Base-by-base conservation (phyloP, 1,140 invertebrate species). In the Gonatopus flavifemur region DNA sequence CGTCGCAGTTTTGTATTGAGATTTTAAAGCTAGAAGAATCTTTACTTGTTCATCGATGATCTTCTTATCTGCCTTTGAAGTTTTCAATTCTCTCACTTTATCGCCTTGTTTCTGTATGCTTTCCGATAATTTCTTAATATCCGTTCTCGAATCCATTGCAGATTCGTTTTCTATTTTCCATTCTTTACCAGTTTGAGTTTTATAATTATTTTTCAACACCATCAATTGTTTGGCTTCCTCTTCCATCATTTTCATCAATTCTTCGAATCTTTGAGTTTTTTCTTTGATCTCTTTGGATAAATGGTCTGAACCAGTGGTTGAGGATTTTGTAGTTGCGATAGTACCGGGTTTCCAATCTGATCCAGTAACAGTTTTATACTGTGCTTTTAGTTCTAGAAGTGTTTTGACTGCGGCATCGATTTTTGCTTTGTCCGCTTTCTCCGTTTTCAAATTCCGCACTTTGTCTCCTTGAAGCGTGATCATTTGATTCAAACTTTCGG, bases 151-250 rank as follows among this genome's bases (percentile, higher is more conserved):
- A 33, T 19, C 20, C 20, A 4, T 44, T 22, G 7, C 28, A 25
- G 3, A 25, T 39, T 51, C 32, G 0, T 12, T 8, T 33, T 24
- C 42, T 25, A 31, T 30, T 68, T 66, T 76, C 74, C 72, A 80
- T 16, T 90, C 88, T 31, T 79, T 77, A 5, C 88, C 88, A 3
- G 88, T 88, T 33, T 83, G 67, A 30, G 81, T 76, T 76, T 93
- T 93, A 70, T 88, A 94, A 45, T 89, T 81, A 2, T 76, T 79
- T 74, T 94, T 95, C 3, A 94, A 71, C 10, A 80, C 74, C 49
- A 94, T 72, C 24, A 94, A 75, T 43, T 77, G 39, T 30, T 22
- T 31, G 3, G 31, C 40, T 32, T 31, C 30, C 15, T 38, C 13
- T 12, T 39, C 28, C n/a, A 42, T 41, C 3, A 33, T 41, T n/a